Percentiles rank a stretch among this genome's conserved stretches.
These are phyloP conservation scores for Allophyes oxyacanthae DNA, from an alignment of 2,888 invertebrate genomes.

Conservation along the genomic window DNA sequence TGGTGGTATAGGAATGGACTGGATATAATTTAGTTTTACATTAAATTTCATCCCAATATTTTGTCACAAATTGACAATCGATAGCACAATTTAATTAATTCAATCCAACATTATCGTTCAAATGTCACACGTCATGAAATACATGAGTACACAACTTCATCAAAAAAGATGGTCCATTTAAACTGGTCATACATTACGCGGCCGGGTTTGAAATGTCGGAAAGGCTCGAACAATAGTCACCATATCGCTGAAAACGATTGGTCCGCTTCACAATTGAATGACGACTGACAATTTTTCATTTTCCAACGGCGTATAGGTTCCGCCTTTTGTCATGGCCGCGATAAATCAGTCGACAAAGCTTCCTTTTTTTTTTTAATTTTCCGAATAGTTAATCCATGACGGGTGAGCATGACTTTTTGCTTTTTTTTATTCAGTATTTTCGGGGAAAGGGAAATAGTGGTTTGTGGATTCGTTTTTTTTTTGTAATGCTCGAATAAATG, in stretches of 20 bases:
- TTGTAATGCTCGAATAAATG: background rate
- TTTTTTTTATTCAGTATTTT: constrained; percentile 26
- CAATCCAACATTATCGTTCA: too few species aligned
- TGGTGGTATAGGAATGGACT: too few species aligned
- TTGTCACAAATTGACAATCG: too few species aligned
- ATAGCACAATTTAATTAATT: too few species aligned
- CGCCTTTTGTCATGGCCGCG: background rate
- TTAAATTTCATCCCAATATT: too few species aligned
- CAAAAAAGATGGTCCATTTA: too few species aligned
- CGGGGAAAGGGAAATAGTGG: constrained; percentile 12
- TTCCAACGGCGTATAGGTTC: constrained; percentile 10
- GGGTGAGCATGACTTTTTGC: constrained; percentile 15
- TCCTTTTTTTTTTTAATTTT: constrained; percentile 46
- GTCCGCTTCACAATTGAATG: constrained; percentile 43
- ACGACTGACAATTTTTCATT: constrained; percentile 50
- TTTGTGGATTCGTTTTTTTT: constrained; percentile 9
- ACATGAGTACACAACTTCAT: too few species aligned
- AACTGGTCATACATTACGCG: too few species aligned
- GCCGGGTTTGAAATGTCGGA: background rate
- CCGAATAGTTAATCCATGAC: constrained; percentile 44
- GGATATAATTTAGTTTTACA: too few species aligned
- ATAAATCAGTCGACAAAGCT: constrained; percentile 48
- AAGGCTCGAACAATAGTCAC: constrained; percentile 25
- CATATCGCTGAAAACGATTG: constrained; percentile 20
- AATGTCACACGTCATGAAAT: too few species aligned